Conservation (phyloP, 1,140 invertebrate genomes). For the Paracyclopina nana region DNA sequence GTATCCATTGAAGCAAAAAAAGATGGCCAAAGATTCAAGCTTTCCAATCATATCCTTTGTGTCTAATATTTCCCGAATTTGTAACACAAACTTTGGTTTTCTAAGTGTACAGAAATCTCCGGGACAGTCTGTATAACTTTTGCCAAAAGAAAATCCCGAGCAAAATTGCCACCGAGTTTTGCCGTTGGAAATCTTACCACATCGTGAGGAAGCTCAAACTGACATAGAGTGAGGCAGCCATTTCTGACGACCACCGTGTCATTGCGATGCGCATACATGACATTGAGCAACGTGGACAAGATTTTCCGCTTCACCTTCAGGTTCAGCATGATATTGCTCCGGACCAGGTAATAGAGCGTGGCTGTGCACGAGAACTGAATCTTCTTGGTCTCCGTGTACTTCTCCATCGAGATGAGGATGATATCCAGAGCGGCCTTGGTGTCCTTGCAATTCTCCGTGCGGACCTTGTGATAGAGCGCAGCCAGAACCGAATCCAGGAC, state of each 20-base stretch:
- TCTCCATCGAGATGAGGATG: slow-evolving; percentile 64
- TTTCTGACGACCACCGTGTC: slow-evolving; percentile 88
- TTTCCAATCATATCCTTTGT: too few species aligned
- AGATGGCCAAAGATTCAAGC: too few species aligned
- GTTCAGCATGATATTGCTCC: slow-evolving; percentile 17
- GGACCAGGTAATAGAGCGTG: slow-evolving; percentile 22
- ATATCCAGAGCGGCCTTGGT: slow-evolving; percentile 43
- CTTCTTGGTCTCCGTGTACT: slow-evolving; percentile 24
- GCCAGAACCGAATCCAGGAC: slow-evolving; percentile 66
- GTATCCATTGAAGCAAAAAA: too few species aligned
- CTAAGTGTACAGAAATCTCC: too few species aligned
- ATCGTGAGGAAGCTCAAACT: slow-evolving; percentile 83
- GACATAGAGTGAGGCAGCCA: slow-evolving; percentile 77
- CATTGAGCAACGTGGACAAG: slow-evolving; percentile 55
- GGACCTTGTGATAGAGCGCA: slow-evolving; percentile 73
- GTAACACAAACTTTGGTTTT: too few species aligned
- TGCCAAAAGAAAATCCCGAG: too few species aligned
- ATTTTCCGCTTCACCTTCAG: slow-evolving; percentile 49
- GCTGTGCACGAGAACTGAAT: slow-evolving; percentile 16
- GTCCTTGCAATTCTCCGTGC: slow-evolving; percentile 44
- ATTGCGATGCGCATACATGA: slow-evolving; percentile 59
- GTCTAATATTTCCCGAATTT: too few species aligned
- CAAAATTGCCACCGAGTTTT: too few species aligned
- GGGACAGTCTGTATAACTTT: too few species aligned
- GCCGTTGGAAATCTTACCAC: too few species aligned